These are phyloP conservation scores for Chelon auratus DNA, from an alignment of 2,797 vertebrate genomes.

Conservation along the genomic window DNA sequence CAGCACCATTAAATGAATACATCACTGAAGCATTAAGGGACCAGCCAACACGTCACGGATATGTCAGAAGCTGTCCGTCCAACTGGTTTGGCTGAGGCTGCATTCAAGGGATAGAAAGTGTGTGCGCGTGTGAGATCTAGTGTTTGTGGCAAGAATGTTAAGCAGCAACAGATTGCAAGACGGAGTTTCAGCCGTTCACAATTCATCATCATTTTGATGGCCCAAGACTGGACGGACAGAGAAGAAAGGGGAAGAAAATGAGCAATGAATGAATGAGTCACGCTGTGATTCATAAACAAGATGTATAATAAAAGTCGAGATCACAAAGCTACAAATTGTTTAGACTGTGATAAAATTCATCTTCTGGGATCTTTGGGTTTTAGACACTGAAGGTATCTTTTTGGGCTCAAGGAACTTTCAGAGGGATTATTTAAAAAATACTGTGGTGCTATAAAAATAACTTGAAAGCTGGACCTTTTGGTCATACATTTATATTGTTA, in stretches of 20 bases:
- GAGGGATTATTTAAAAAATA: background rate
- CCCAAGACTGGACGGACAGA: slow-evolving; percentile 35
- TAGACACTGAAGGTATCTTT: background rate
- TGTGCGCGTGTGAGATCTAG: slow-evolving; percentile 16
- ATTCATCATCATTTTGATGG: slow-evolving; percentile 59
- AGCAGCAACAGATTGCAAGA: slow-evolving; percentile 59
- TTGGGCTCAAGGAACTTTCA: background rate
- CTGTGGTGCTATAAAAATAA: background rate
- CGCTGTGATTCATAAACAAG: slow-evolving; percentile 2
- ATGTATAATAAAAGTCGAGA: background rate
- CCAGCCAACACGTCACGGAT: slow-evolving; percentile 60
- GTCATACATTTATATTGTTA: background rate
- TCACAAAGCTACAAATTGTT: background rate
- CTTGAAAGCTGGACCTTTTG: background rate
- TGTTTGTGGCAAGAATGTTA: slow-evolving; percentile 60
- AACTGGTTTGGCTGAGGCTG: slow-evolving; percentile 27
- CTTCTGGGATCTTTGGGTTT: background rate
- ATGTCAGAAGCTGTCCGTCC: slow-evolving; percentile 67
- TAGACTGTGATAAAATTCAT: background rate
- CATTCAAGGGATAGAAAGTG: slow-evolving; percentile 18
- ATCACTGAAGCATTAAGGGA: slow-evolving; percentile 66
- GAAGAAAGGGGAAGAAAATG: slow-evolving; percentile 17
- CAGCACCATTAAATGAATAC: slow-evolving; percentile 71
- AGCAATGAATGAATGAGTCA: background rate
- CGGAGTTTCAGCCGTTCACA: slow-evolving; percentile 46